A percentile compares a stretch with the other conserved stretches of the same genome.
phyloP scores from a whole-genome alignment of 2,113 vertebrate genomes.

The Drymodes brunneopygia region DNA sequence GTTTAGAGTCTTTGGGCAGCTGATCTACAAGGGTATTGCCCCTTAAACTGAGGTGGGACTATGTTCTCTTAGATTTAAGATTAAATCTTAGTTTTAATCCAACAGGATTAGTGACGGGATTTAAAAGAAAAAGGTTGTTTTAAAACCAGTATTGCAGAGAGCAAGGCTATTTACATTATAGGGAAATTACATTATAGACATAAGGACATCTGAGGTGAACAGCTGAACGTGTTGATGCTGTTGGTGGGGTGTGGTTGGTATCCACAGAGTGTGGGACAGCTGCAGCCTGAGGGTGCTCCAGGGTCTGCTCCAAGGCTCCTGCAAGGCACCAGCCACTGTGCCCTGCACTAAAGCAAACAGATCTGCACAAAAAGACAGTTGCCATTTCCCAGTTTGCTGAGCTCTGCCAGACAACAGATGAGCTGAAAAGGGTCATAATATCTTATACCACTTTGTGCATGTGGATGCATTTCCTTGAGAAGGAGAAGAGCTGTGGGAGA shows the following conservation, averaged over 20 bases:
- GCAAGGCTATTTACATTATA: neutral
- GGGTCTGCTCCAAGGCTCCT: neutral
- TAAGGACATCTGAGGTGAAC: neutral
- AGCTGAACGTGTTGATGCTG: neutral
- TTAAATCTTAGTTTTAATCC: neutral
- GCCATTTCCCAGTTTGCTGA: neutral
- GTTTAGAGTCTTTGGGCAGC: neutral
- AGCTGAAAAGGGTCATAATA: neutral
- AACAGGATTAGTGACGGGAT: neutral
- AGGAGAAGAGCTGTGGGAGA: neutral
- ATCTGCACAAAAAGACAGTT: neutral
- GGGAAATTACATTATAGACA: neutral
- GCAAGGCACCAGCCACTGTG: neutral
- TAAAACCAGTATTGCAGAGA: neutral
- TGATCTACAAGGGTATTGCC: neutral
- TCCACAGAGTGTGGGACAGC: neutral
- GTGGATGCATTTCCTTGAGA: neutral
- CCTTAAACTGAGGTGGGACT: neutral
- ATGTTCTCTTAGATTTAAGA: neutral
- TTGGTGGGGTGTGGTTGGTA: neutral
- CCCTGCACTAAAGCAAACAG: neutral
- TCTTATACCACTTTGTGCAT: neutral
- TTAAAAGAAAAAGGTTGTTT: neutral
- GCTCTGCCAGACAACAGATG: neutral
- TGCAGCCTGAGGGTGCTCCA: neutral